Evolutionary conservation across 2,797 vertebrate genomes (phyloP).

Genomic region (Enteromius trimaculatus): DNA sequence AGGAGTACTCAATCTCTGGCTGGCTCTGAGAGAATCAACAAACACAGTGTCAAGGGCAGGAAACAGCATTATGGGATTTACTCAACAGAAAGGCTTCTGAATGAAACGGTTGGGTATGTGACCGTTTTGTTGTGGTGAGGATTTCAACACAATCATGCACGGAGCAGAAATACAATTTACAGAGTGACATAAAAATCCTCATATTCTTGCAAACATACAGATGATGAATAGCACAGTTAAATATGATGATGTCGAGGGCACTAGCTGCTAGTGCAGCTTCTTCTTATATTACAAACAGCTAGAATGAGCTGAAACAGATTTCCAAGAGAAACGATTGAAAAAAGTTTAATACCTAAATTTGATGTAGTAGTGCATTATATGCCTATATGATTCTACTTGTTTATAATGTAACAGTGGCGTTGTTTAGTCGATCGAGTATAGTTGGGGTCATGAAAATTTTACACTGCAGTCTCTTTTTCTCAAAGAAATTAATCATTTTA

Average conservation of each 20-base stretch:
- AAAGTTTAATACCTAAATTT: neutral
- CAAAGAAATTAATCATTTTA: neutral
- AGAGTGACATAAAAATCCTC: slow-evolving; percentile 1
- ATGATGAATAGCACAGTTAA: slow-evolving; percentile 7
- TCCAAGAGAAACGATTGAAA: neutral
- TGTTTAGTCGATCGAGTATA: neutral
- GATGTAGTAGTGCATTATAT: neutral
- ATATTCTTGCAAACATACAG: slow-evolving; percentile 5
- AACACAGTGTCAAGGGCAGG: slow-evolving; percentile 36
- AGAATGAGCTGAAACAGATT: slow-evolving; percentile 18
- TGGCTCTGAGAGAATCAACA: slow-evolving; percentile 81
- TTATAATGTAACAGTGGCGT: neutral
- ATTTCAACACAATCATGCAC: slow-evolving; percentile 12
- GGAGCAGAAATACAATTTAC: neutral
- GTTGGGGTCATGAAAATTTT: neutral
- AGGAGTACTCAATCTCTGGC: slow-evolving; percentile 86
- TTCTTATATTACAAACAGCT: neutral
- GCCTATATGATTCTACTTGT: neutral
- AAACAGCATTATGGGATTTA: slow-evolving; percentile 41
- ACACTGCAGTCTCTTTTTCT: neutral
- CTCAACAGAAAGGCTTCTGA: slow-evolving; percentile 44
- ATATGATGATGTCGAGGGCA: neutral
- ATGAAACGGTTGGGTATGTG: slow-evolving; percentile 24
- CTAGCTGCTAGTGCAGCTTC: neutral
- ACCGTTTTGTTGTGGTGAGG: slow-evolving; percentile 31